A percentile compares a stretch with the other conserved stretches of the same genome.
Conservation (phyloP, 1,140 invertebrate species). For the Cylas formicarius region DNA sequence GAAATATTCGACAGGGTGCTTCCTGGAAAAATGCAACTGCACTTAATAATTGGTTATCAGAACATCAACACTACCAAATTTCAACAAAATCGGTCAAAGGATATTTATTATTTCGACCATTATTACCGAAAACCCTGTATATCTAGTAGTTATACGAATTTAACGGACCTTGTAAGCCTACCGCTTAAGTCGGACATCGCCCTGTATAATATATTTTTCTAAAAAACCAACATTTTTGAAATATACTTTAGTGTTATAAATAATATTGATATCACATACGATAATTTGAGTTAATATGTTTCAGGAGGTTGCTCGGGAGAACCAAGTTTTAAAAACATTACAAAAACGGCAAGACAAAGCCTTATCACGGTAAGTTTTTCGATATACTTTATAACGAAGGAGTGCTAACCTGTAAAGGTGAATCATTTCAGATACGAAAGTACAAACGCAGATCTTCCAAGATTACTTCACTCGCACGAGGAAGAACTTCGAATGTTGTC, state of each 20-base stretch:
- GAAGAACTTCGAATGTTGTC: conserved; percentile 69
- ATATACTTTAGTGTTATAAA: conserved; percentile 1
- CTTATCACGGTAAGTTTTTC: conserved; percentile 48
- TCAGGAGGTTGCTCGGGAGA: conserved; percentile 67
- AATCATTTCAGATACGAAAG: conserved; percentile 55
- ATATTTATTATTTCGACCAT: too few relatives aligned
- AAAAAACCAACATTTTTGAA: not conserved
- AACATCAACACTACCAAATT: too few relatives aligned
- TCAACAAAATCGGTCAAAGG: too few relatives aligned
- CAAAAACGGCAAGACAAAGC: conserved; percentile 71
- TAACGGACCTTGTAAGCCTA: too few relatives aligned
- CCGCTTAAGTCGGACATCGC: too few relatives aligned
- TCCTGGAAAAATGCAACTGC: too few relatives aligned
- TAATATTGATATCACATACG: not conserved
- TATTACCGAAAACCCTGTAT: too few relatives aligned
- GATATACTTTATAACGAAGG: not conserved
- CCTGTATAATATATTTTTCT: too few relatives aligned
- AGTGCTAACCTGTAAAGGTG: conserved; percentile 1
- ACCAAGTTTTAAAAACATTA: conserved; percentile 60
- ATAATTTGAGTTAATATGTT: conserved; percentile 28
- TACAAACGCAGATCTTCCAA: conserved; percentile 64
- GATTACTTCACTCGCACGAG: conserved; percentile 62
- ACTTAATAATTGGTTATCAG: too few relatives aligned
- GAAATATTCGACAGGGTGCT: too few relatives aligned
- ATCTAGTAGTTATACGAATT: too few relatives aligned